Base-by-base conservation (phyloP, 2,797 vertebrate genomes). In the Smutsia gigantea region DNA sequence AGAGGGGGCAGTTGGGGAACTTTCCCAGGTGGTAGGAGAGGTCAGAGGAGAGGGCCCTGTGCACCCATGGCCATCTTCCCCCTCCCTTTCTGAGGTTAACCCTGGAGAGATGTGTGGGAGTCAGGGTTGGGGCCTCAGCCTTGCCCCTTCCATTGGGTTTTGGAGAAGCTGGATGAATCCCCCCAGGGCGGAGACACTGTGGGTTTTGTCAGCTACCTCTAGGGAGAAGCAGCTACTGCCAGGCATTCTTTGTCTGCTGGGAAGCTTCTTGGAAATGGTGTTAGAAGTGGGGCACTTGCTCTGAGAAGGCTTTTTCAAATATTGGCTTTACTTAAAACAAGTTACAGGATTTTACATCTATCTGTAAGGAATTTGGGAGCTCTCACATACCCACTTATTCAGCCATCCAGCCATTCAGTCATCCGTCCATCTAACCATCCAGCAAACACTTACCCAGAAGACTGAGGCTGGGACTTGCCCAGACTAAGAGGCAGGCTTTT, bases 271-370 rank as follows among this genome's bases (percentile, higher is more conserved):
- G 75, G 11, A 7, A 29, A 66, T 39, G 3, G 39, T 21, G 86
- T 68, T 72, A 18, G 34, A 39, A 71, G 25, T 4, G 31, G 72
- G 49, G 27, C n/a, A 0, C 87, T 66, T 91, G 63, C 57, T 74
- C 37, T 1, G 37, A 21, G 61, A 53, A 72, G n/a, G n/a, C 49
- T 87, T 21, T 63, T 57, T 15, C 17, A 63, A 68, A 18, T 10
- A 4, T 10, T 13, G 69, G 34, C 34, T 90, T 90, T 88, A 88
- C 86, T 83, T 83, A 55, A 94, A 86, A 75, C 85, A 82, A 86
- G 82, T 14, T 15, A 0, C 5, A 21, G 4, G 14, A 17, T 14
- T 42, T 42, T 53, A 9, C 55, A n/a, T n/a, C n/a, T n/a, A 37
- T 74, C 61, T 42, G 59, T 34, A 64, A 71, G 93, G 84, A 87